A percentile compares a stretch with the other conserved stretches of the same genome.
Conservation (phyloP, 1,140 invertebrate species). For the Solenopsis invicta region DNA sequence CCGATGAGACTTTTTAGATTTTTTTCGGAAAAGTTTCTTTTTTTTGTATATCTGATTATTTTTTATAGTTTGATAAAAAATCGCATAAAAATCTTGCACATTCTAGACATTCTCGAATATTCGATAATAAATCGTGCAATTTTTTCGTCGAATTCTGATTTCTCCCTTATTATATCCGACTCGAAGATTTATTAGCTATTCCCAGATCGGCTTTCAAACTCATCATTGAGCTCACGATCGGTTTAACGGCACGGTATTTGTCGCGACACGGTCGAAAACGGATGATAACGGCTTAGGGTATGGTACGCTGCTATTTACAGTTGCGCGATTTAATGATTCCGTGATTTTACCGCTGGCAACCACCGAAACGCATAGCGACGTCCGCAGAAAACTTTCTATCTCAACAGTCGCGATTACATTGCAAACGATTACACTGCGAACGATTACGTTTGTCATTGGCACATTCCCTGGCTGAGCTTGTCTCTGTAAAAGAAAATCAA, state of each 20-base stretch:
- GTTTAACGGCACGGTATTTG: background rate
- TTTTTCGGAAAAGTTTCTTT: background rate
- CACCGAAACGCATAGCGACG: constrained; percentile 5
- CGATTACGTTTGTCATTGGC: constrained; percentile 25
- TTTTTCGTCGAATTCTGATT: background rate
- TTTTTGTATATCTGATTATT: background rate
- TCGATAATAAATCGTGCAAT: background rate
- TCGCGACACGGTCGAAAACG: constrained; percentile 25
- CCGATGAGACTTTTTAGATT: background rate
- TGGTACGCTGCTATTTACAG: constrained; percentile 18
- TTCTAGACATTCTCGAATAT: background rate
- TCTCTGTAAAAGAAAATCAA: background rate
- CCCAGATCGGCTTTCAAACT: background rate
- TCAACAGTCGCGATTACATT: constrained; percentile 28
- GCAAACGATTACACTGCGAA: too few relatives aligned
- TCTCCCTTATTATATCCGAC: background rate
- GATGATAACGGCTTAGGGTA: constrained; percentile 28
- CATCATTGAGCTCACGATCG: background rate
- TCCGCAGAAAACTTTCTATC: constrained; percentile 29
- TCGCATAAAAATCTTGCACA: background rate
- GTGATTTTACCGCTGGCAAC: constrained; percentile 23
- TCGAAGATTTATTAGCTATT: constrained; percentile 1
- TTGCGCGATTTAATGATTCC: constrained; percentile 35
- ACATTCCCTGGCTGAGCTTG: constrained; percentile 12
- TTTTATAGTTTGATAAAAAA: background rate